Base-by-base conservation (phyloP, 2,797 vertebrate genomes). In the Nothura maculosa region DNA sequence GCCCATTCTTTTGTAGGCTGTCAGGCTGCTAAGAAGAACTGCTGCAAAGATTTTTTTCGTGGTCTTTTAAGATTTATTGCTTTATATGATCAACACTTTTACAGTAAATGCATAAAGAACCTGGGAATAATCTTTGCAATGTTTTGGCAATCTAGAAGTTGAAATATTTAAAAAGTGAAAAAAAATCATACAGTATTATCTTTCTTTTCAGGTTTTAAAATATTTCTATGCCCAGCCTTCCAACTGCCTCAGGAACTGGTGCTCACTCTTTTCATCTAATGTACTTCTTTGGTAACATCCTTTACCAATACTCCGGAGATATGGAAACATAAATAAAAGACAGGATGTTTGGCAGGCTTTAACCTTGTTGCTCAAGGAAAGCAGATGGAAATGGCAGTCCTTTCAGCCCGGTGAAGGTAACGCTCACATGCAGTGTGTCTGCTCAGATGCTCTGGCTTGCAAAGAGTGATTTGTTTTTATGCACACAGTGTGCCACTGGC, bases 401-500 rank as follows among this genome's bases (percentile, higher is more conserved):
- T 66, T 30, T 40, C 27, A 64, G 52, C 34, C 34, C 32, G 20
- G 27, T 13, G 28, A 77, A 87, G 67, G 43, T 45, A 45, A 22
- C 18, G 30, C 67, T 87, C 63, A n/a, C 0, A 0, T 21, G 32
- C 32, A 61, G 27, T 1, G 0, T 30, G 45, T 42, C 85, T 90
- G 24, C 40, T 57, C 32, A 61, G 32, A 67, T 36, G 12, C 40
- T 40, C 40, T 40, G 40, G 40, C 55, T 82, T 45, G 62, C 52
- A 36, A 74, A 74, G 52, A 61, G 36, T 12, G 5, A 55, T 90
- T 77, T 83, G 50, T 27, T 88, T 73, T 66, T 17, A 9, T n/a
- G 22, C 0, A 0, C 3, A 10, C 6, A 8, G 11, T 32, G 8
- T 14, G 52, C 6, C 1, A 0, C 1, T 63, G 34, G 32, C 62